Conservation (phyloP, 2,888 invertebrate species). For the Lepidochitona cinerea region DNA sequence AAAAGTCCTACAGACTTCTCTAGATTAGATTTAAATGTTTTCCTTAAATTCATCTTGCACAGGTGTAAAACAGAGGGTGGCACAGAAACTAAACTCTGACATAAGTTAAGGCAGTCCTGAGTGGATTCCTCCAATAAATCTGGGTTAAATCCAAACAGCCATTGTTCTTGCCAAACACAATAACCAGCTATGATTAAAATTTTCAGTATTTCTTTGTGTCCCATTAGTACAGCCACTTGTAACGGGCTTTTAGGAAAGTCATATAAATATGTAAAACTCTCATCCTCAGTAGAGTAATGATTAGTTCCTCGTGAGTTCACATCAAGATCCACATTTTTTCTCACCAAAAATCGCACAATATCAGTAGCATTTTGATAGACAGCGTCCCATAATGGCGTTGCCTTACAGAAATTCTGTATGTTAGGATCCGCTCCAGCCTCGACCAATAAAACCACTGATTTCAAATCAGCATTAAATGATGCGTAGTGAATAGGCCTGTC, state of each 20-base stretch:
- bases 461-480: conserved; percentile 53
- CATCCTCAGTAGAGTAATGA: conserved; percentile 49
- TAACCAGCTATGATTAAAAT: conserved; percentile 51
- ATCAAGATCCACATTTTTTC: conserved; percentile 48
- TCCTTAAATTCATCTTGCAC: no score
- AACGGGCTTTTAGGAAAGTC: conserved; percentile 46
- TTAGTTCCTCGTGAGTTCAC: conserved; percentile 46
- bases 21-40: no score
- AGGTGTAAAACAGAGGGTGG: no score
- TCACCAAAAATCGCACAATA: conserved; percentile 45
- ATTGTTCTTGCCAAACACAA: conserved; percentile 44
- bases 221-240: conserved; percentile 43
- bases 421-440: conserved; percentile 55
- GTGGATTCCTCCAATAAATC: no score
- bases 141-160: no score
- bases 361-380: conserved; percentile 43
- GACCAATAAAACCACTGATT: conserved; percentile 44
- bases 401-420: conserved; percentile 38
- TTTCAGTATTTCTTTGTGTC: conserved; percentile 32
- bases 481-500: conserved; percentile 62
- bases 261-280: conserved; percentile 42
- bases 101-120: no score
- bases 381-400: conserved; percentile 63
- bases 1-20: no score
- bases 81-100: no score